phyloP scores from a whole-genome alignment of 2,113 vertebrate genomes.

The Chaetorhynchus papuensis region DNA sequence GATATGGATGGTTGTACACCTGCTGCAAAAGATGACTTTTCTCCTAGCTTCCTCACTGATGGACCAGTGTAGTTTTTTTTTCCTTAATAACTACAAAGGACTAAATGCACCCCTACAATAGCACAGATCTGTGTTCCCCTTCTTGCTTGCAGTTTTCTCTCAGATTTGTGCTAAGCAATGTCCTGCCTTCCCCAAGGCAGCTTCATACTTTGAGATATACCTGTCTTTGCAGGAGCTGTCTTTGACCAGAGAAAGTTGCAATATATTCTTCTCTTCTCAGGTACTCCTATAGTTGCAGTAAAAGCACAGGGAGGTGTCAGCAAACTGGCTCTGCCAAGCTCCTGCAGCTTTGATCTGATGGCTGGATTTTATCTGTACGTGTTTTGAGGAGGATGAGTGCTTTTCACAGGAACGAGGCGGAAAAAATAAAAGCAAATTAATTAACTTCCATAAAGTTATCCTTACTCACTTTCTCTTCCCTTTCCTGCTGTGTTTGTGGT shows the following conservation, averaged over 20 bases:
- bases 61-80: neutral
- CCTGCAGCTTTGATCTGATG: neutral
- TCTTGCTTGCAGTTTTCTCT: neutral
- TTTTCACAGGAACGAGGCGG: accelerated
- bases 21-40: neutral
- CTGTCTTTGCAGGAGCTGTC: neutral
- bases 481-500: neutral
- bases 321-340: neutral
- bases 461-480: neutral
- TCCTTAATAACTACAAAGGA: neutral
- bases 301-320: neutral
- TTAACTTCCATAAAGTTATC: neutral
- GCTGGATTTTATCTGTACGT: neutral
- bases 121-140: neutral
- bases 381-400: neutral
- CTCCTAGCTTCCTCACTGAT: neutral
- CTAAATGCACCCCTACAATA: neutral
- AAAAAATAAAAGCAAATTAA: neutral
- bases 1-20: neutral
- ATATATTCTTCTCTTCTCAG: neutral
- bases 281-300: neutral
- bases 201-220: accelerated
- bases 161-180: neutral
- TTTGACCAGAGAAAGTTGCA: neutral
- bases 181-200: neutral